Evolutionary conservation across 2,888 invertebrate genomes (phyloP), one percentile per base, ranked within the genome.

Genomic region (Drosophila imparisetae): DNA sequence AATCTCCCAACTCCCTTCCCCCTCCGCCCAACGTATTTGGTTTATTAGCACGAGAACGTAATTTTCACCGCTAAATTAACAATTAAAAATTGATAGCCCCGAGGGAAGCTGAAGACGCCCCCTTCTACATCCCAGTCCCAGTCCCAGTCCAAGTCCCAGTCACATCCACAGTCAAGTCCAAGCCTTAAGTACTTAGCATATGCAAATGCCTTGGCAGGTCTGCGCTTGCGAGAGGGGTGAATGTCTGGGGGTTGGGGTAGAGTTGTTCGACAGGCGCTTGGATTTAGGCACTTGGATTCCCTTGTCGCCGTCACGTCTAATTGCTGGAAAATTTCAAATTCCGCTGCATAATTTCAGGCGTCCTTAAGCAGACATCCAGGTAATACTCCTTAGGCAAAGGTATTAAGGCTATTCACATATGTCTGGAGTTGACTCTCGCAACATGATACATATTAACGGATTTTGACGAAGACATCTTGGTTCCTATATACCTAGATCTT

Each of bases 51-150:
- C 75, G 78, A 81, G 78, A 89, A 81, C 89, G 78, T 72, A 72
- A 89, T 90, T 89, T 90, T 76, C 86, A 77, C 82, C 85, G 88
- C 88, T 84, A 86, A 86, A 86, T 86, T 86, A 90, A 86, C 90
- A 86, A 86, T 86, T 86, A 86, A 86, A 90, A 90, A 89, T 86
- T 90, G 86, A 86, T 86, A 90, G 89, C 89, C 85, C 72, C 63
- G 32, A 24, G 90, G 87, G 75, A 73, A 42, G 29, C 29, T 21
- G 48, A 38, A 27, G 32, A 15, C 29, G 15, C 34, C 34, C 40
- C 11, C 38, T n/a, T 24, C 55, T 21, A n/a, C 11, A n/a, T 27
- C 32, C 24, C 64, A 58, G 29, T 40, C 42, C 32, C 45, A 55
- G 18, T 18, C n/a, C 40, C 27, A 27, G 58, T 30, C 27, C 27